Evolutionary conservation across 2,888 invertebrate genomes (phyloP), one percentile per base, ranked within the genome.

Genomic region (Chymomyza amoena): DNA sequence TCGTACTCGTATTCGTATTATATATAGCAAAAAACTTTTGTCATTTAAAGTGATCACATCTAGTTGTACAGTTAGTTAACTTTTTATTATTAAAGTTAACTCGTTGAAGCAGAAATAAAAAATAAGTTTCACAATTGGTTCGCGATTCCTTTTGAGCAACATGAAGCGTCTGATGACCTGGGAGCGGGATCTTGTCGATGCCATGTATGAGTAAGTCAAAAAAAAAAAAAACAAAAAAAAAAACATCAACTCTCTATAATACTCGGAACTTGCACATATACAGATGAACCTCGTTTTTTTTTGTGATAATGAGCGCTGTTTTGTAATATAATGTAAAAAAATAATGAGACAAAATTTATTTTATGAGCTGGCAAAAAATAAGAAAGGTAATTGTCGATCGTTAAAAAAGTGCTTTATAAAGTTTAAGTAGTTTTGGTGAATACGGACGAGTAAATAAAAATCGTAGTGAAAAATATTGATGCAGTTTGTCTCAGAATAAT

Each of bases 111-210:
- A 69, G 69, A 63, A 72, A 32, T 32, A 10, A 45, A 10, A 45
- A 45, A 45, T n/a, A 45, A 18, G 63, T 66, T 56, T 67, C 45
- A 60, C 69, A 52, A 72, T 75, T 78, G 71, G 75, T 63, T 78
- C 75, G 66, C 78, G 70, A 68, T 73, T 76, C 74, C 75, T 74
- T 78, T 79, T 64, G 73, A 70, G 54, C 81, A 86, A 78, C 69
- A 90, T 90, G 90, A 90, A 90, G 83, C 90, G 90, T 65, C 76
- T 90, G 72, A 83, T 90, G 83, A 90, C 90, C 75, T 90, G 90
- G 90, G 90, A 90, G 77, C 89, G 90, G 59, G 90, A 90, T 79
- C 81, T 90, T 64, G 90, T 90, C 70, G 90, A 90, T 81, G 90
- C 90, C 66, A 90, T 90, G 90, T 90, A 90, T 79, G 90, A 89